Evolutionary conservation across 2,113 vertebrate species (phyloP).

Genomic region (Coreoperca whiteheadi): DNA sequence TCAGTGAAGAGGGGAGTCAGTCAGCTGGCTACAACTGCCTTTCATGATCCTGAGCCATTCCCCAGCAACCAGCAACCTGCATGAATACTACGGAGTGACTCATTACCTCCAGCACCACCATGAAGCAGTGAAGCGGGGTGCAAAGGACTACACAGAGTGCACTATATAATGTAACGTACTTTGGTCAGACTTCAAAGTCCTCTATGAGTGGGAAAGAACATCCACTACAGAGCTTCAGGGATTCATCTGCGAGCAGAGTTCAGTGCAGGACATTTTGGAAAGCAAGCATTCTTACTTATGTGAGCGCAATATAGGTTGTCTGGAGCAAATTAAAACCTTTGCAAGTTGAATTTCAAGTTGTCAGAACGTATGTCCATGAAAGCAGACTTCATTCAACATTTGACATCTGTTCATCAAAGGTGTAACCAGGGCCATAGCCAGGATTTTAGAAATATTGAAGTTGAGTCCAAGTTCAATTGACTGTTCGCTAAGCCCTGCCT

Average conservation of each 20-base stretch:
- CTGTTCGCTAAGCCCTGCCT: no score
- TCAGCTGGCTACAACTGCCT: constrained; percentile 69
- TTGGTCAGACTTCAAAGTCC: constrained; percentile 41
- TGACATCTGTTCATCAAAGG: neutral
- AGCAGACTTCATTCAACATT: neutral
- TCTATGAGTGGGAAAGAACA: constrained; percentile 1
- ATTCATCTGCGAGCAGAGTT: neutral
- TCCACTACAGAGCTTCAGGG: neutral
- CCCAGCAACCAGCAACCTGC: constrained; percentile 59
- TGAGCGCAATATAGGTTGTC: neutral
- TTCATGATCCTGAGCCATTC: constrained; percentile 61
- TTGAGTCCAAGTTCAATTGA: neutral
- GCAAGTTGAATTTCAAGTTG: neutral
- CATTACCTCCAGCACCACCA: constrained; percentile 40
- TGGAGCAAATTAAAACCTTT: neutral
- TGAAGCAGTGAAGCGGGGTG: neutral
- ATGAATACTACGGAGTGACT: constrained; percentile 56
- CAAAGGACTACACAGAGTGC: constrained; percentile 25
- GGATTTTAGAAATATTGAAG: neutral
- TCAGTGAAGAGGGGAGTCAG: constrained; percentile 59
- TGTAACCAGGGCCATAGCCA: neutral
- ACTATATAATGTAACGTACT: constrained; percentile 33
- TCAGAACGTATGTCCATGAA: neutral
- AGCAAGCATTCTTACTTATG: neutral
- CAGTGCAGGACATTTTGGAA: constrained; percentile 2